These are phyloP conservation scores for Noctua fimbriata DNA, from an alignment of 2,888 invertebrate genomes.

Conservation along the genomic window DNA sequence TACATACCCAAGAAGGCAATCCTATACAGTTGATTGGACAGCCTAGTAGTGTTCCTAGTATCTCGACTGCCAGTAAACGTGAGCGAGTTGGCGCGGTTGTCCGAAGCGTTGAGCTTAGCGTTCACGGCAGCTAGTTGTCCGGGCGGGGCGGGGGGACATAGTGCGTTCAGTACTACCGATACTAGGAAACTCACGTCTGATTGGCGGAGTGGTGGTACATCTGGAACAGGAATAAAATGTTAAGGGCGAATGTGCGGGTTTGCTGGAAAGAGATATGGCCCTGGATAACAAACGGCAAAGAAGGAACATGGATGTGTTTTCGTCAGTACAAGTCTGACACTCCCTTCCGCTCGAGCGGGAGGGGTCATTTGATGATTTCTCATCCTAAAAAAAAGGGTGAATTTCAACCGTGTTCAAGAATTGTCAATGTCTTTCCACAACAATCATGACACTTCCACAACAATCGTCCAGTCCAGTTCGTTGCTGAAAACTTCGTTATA, in stretches of 20 bases:
- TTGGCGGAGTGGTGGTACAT: slow-evolving; percentile 96
- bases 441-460: no score
- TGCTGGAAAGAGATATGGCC: no score
- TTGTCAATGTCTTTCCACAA: background rate
- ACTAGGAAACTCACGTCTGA: slow-evolving; percentile 97
- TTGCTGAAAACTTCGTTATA: no score
- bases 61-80: slow-evolving; percentile 95
- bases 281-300: no score
- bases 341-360: no score
- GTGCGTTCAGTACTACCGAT: slow-evolving; percentile 96
- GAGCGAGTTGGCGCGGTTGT: slow-evolving; percentile 94
- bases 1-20: slow-evolving; percentile 91
- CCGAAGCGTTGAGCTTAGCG: slow-evolving; percentile 92
- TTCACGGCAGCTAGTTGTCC: slow-evolving; percentile 93
- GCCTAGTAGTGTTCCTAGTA: slow-evolving; percentile 94
- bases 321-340: no score
- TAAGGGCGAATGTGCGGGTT: no score
- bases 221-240: slow-evolving; percentile 85
- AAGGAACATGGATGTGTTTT: no score
- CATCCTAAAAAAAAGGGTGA: no score
- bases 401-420: background rate
- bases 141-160: slow-evolving; percentile 92
- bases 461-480: no score
- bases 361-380: no score
- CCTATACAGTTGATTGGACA: slow-evolving; percentile 95